Percentiles rank a stretch among this genome's conserved stretches.
Evolutionary conservation across 2,113 vertebrate species (phyloP).

Genomic region (Cebus imitator): DNA sequence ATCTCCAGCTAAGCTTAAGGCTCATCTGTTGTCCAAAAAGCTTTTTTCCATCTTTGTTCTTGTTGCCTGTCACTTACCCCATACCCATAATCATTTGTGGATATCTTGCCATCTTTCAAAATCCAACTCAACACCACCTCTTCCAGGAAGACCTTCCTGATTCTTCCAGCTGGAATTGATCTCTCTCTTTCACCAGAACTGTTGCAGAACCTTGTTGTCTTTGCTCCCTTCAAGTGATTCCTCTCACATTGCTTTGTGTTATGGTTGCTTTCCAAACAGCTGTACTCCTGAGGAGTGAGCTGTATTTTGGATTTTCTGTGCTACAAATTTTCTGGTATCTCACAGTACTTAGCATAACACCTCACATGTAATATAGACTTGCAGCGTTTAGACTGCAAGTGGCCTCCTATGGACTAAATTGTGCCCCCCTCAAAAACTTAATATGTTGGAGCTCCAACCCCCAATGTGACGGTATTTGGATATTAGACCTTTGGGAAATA

Average conservation of each 20-base stretch:
- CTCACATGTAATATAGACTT: background rate
- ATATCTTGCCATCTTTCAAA: background rate
- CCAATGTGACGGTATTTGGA: background rate
- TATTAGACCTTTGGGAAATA: background rate
- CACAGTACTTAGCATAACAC: background rate
- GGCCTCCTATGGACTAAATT: background rate
- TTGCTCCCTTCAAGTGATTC: background rate
- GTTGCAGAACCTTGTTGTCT: background rate
- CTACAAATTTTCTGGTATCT: background rate
- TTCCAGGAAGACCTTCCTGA: background rate
- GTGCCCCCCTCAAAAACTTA: background rate
- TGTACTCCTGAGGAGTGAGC: background rate
- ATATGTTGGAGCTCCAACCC: background rate
- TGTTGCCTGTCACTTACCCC: background rate
- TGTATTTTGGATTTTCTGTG: background rate
- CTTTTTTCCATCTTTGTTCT: background rate
- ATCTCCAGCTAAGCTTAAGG: background rate
- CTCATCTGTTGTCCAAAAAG: background rate
- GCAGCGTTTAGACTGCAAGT: background rate
- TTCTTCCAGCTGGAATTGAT: background rate
- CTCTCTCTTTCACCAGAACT: background rate
- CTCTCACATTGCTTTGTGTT: background rate
- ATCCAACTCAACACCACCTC: background rate
- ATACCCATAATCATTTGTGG: background rate
- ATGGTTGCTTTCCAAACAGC: background rate